Evolutionary conservation across 2,888 invertebrate genomes (phyloP), one percentile per base, ranked within the genome.

Genomic region (Desoria tigrina): DNA sequence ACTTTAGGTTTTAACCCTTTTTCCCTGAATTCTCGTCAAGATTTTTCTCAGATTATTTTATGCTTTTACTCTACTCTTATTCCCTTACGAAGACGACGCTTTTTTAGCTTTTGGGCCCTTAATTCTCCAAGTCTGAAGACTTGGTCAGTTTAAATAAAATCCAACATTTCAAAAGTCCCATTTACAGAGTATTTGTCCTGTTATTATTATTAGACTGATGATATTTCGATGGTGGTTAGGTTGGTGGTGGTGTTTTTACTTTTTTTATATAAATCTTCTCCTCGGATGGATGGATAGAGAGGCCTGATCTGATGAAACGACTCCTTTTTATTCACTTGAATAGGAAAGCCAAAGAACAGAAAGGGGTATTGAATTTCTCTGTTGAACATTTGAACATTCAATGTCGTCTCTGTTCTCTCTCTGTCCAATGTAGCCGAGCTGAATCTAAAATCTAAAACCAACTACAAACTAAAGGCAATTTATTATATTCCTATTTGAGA

Each of bases 331-430:
- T 42, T 27, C 59, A 65, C 56, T 45, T 16, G 45, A 21, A 18
- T 21, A 18, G 45, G 7, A 45, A 32, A 32, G 32, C 32, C 32
- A 32, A 32, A 32, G 32, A 32, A 32, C 32, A 58, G 61, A 65
- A 68, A 65, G 60, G 64, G 50, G 68, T 68, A 68, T 68, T 68
- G 68, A 62, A 63, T 68, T 68, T 68, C 68, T 37, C 49, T 45
- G 32, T 32, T 59, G 49, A 59, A 49, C 45, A 32, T 18, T n/a
- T 32, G 32, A 32, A 32, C 32, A 32, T 32, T 32, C 32, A 32
- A 32, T 7, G 32, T 32, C 32, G 4, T 11, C 32, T 32, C 4
- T 32, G 32, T 32, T 32, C 32, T 32, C 11, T 11, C 32, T 11
- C 11, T 11, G 32, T 32, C 32, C 11, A 7, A 11, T 32, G 6